Evolutionary conservation across 2,888 invertebrate genomes (phyloP).

Genomic region (Trichacis sp.): DNA sequence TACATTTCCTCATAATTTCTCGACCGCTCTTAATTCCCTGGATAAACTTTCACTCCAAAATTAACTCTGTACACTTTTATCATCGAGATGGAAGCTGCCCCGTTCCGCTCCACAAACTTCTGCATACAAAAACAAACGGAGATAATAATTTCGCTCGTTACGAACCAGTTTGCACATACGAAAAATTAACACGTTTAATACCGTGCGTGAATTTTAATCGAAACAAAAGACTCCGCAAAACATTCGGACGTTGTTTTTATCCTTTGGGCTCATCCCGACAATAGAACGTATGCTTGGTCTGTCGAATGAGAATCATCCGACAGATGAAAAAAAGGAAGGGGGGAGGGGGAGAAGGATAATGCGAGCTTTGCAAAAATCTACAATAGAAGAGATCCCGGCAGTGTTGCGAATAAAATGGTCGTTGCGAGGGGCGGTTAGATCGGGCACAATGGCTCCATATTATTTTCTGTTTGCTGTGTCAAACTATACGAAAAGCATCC

Average conservation of each 20-base stretch:
- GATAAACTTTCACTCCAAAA: too few relatives aligned
- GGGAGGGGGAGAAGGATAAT: conserved; percentile 29
- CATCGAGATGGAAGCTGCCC: too few relatives aligned
- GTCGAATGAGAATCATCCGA: conserved; percentile 27
- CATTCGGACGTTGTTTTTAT: conserved; percentile 24
- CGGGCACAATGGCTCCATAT: conserved; percentile 57
- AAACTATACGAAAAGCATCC: conserved; percentile 33
- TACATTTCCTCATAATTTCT: too few relatives aligned
- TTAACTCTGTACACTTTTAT: too few relatives aligned
- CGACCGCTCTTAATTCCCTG: too few relatives aligned
- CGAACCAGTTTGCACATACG: too few relatives aligned
- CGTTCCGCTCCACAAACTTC: too few relatives aligned
- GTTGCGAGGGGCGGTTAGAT: conserved; percentile 24
- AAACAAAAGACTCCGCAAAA: too few relatives aligned
- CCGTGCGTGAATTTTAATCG: too few relatives aligned
- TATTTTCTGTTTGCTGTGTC: conserved; percentile 63
- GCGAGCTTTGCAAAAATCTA: conserved; percentile 48
- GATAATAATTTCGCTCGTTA: too few relatives aligned
- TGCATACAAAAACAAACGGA: too few relatives aligned
- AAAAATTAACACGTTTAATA: too few relatives aligned
- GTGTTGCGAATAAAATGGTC: conserved; percentile 26
- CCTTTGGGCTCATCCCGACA: conserved; percentile 33
- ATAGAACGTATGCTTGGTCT: conserved; percentile 26
- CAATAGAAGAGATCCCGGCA: conserved; percentile 51
- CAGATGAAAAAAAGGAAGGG: conserved; percentile 11